Conservation (phyloP, 2,797 vertebrate genomes). For the Capromys pilorides region DNA sequence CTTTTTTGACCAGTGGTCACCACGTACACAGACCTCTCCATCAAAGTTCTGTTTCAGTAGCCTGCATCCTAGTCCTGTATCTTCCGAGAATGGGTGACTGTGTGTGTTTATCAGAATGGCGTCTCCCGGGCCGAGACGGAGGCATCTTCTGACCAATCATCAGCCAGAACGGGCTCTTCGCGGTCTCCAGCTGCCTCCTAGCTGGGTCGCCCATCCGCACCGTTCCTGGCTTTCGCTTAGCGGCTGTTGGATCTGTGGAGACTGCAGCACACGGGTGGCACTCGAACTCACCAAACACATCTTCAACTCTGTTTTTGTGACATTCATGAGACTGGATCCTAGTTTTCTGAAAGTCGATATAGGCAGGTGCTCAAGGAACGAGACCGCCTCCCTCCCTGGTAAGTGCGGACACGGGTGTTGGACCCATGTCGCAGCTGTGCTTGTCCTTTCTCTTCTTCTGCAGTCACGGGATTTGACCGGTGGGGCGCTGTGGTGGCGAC, state of each 20-base stretch:
- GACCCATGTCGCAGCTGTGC: background rate
- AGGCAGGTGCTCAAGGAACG: background rate
- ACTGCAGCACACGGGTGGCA: background rate
- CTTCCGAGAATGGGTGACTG: background rate
- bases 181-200: background rate
- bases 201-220: background rate
- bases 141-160: background rate
- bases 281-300: background rate
- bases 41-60: background rate
- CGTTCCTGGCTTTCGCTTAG: background rate
- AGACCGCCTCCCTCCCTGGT: background rate
- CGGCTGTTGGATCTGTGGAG: background rate
- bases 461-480: constrained; percentile 94
- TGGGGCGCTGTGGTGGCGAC: constrained; percentile 96
- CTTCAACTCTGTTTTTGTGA: background rate
- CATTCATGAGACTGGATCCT: background rate
- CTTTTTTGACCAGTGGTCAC: constrained; percentile 15
- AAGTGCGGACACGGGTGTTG: background rate
- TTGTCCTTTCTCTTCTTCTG: constrained; percentile 69
- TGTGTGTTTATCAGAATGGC: background rate
- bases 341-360: background rate
- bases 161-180: background rate
- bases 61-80: background rate
- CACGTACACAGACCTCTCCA: background rate
- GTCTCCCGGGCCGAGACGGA: background rate